These are phyloP conservation scores for Pteropus alecto DNA, from an alignment of 2,113 vertebrate species.

Conservation along the genomic window DNA sequence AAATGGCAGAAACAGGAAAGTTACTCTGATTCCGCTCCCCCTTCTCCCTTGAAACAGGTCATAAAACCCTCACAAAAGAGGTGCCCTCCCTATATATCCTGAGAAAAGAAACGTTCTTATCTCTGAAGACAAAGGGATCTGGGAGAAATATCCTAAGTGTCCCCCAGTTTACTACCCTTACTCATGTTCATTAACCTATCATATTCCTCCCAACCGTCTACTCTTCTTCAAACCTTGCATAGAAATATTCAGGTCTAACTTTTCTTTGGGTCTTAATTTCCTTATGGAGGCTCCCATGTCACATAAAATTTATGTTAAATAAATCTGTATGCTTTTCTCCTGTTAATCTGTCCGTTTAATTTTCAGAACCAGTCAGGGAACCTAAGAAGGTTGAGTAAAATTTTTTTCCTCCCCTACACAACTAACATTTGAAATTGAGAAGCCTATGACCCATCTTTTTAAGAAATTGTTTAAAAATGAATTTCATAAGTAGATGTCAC, in stretches of 20 bases:
- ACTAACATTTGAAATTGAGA: neutral
- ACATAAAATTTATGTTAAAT: neutral
- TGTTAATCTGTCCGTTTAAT: neutral
- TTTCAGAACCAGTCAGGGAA: neutral
- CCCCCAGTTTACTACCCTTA: too few relatives aligned
- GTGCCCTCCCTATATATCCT: neutral
- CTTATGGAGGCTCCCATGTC: neutral
- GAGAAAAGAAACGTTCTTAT: neutral
- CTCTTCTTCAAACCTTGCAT: neutral
- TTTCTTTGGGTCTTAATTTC: neutral
- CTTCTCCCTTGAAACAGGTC: neutral
- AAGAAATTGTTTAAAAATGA: neutral
- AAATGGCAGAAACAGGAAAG: neutral
- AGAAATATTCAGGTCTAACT: neutral
- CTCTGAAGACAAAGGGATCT: neutral
- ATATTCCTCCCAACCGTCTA: neutral
- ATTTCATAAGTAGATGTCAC: neutral
- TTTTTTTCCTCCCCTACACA: neutral
- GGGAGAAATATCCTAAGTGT: too few relatives aligned
- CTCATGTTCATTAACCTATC: too few relatives aligned
- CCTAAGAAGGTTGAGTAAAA: neutral
- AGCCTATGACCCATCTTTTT: neutral
- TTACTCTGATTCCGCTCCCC: neutral
- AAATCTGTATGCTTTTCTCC: neutral
- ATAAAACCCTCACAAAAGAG: neutral